Conservation (phyloP, 2,888 invertebrate genomes). For the Phlogophora meticulosa region DNA sequence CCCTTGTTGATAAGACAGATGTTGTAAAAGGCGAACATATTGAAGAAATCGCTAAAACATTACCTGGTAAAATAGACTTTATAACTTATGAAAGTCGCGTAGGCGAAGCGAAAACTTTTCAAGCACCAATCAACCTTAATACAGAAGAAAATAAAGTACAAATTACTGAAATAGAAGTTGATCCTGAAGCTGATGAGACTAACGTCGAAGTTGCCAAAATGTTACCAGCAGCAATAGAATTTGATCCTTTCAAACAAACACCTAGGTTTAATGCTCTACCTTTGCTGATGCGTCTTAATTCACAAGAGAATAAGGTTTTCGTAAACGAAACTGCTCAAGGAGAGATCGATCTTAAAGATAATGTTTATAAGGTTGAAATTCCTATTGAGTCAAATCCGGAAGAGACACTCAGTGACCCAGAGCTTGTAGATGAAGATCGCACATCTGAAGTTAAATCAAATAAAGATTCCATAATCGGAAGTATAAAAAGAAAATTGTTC, state of each 20-base stretch:
- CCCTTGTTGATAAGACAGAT: conserved; percentile 35
- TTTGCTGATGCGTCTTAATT: conserved; percentile 44
- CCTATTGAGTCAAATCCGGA: conserved; percentile 17
- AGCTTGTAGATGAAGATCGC: conserved; percentile 52
- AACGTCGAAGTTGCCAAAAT: conserved; percentile 8
- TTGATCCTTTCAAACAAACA: conserved; percentile 32
- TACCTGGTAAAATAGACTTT: conserved; percentile 30
- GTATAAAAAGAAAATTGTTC: conserved; percentile 52
- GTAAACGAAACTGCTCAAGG: not conserved
- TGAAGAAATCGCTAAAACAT: conserved; percentile 35
- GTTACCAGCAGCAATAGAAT: not conserved
- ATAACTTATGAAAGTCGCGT: conserved; percentile 26
- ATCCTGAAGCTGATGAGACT: not conserved
- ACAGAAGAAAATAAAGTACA: conserved; percentile 9
- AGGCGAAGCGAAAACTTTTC: conserved; percentile 17
- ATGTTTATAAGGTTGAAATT: conserved; percentile 20
- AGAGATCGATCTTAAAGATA: conserved; percentile 2
- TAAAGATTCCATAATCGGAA: conserved; percentile 35
- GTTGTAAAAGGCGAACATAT: conserved; percentile 27
- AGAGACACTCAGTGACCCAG: conserved; percentile 58
- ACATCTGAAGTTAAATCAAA: conserved; percentile 19
- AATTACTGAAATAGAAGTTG: conserved; percentile 1
- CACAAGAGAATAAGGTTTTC: conserved; percentile 28
- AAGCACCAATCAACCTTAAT: not conserved
- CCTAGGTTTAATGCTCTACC: conserved; percentile 30